phyloP scores from a whole-genome alignment of 2,797 vertebrate genomes.

The Spheniscus humboldti region DNA sequence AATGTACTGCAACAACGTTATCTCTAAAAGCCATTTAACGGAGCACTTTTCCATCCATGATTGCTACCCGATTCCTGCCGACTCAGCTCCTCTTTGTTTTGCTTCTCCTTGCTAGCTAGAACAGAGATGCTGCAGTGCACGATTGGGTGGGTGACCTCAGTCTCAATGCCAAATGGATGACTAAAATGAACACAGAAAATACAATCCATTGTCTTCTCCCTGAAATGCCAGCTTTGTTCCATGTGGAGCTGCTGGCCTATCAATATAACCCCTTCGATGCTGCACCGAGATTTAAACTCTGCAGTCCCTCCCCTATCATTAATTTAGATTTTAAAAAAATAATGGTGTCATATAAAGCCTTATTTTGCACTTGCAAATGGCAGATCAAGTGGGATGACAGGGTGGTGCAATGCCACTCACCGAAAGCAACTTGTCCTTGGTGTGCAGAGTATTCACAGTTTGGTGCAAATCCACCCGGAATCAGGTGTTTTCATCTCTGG shows the following conservation, averaged over 20 bases:
- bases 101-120: slow-evolving; percentile 2
- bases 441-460: not conserved
- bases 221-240: slow-evolving; percentile 53
- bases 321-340: rapidly evolving
- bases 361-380: not conserved
- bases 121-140: slow-evolving; percentile 28
- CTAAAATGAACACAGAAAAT: not conserved
- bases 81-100: slow-evolving; percentile 54
- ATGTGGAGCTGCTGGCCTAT: not conserved
- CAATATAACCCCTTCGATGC: not conserved
- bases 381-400: not conserved
- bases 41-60: not conserved
- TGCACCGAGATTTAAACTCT: rapidly evolving
- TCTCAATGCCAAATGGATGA: slow-evolving; percentile 1
- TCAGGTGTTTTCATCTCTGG: not conserved
- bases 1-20: not conserved
- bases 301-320: not conserved
- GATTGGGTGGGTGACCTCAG: slow-evolving; percentile 49
- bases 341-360: rapidly evolving
- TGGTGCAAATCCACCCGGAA: not conserved
- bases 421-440: not conserved
- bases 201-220: slow-evolving; percentile 28
- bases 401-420: not conserved
- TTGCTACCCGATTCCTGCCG: not conserved
- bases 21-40: not conserved